Conservation (phyloP, 2,888 invertebrate species). For the Tetramorium bicarinatum region DNA sequence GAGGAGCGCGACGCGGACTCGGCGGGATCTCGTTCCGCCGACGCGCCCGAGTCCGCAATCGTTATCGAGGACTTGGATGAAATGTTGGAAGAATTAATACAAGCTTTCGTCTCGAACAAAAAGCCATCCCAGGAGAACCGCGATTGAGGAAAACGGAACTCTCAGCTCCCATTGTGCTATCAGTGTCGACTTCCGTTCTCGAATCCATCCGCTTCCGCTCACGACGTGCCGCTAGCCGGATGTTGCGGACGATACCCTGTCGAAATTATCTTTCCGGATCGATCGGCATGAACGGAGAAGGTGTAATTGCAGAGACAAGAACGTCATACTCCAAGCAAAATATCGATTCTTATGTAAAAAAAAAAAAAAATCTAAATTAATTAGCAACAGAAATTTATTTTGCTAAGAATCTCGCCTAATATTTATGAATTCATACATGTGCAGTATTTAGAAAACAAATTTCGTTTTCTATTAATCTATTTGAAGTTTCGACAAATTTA, state of each 20-base stretch:
- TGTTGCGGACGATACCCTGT: slow-evolving; percentile 54
- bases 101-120: background rate
- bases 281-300: slow-evolving; percentile 13
- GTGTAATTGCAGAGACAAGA: background rate
- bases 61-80: background rate
- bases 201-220: slow-evolving; percentile 69
- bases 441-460: background rate
- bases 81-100: background rate
- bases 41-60: background rate
- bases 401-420: no score
- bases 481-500: background rate
- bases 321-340: background rate
- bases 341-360: background rate
- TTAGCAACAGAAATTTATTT: background rate
- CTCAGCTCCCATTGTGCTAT: slow-evolving; percentile 53
- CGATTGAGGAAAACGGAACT: slow-evolving; percentile 28
- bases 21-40: slow-evolving; percentile 1
- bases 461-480: background rate
- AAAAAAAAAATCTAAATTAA: background rate
- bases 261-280: slow-evolving; percentile 25
- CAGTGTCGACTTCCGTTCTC: slow-evolving; percentile 70
- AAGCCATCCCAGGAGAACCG: background rate
- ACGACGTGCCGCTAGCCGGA: slow-evolving; percentile 58
- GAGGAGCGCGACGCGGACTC: background rate
- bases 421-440: no score